Conservation (phyloP, 2,797 vertebrate species). For the Neopelma chrysocephalum region DNA sequence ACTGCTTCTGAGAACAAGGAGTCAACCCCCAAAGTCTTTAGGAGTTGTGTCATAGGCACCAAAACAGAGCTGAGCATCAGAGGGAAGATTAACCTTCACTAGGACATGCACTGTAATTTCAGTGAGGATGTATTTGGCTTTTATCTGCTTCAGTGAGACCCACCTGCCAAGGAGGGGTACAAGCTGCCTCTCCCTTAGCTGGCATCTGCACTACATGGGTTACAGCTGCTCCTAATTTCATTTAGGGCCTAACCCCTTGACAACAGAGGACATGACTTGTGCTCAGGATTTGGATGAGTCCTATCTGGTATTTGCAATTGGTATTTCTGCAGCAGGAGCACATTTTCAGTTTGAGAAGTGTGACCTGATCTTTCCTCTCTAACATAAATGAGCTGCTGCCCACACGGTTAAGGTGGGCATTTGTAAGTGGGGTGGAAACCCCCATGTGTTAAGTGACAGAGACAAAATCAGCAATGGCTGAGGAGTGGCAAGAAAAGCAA, state of each 20-base stretch:
- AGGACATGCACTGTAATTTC: not conserved
- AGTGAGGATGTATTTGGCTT: not conserved
- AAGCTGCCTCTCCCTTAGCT: not conserved
- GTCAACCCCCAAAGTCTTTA: not conserved
- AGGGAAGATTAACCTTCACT: not conserved
- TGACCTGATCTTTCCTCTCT: not conserved
- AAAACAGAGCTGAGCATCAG: not conserved
- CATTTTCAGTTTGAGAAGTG: not conserved
- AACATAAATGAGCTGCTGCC: not conserved
- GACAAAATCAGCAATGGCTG: not conserved
- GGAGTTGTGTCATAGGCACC: not conserved
- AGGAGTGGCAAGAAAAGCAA: not conserved
- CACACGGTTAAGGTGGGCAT: not conserved
- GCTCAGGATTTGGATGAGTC: not conserved
- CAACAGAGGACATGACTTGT: not conserved
- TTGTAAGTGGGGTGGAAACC: not conserved
- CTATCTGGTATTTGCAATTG: not conserved
- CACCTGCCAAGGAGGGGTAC: not conserved
- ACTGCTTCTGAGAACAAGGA: not conserved
- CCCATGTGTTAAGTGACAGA: not conserved
- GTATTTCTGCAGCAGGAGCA: not conserved
- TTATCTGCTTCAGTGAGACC: not conserved
- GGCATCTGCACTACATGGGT: not conserved
- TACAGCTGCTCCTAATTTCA: constrained; percentile 29
- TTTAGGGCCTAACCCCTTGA: not conserved